Percentiles rank a stretch among this genome's conserved stretches.
These are phyloP conservation scores for Deilephila porcellus DNA, from an alignment of 2,888 invertebrate species.

Conservation along the genomic window DNA sequence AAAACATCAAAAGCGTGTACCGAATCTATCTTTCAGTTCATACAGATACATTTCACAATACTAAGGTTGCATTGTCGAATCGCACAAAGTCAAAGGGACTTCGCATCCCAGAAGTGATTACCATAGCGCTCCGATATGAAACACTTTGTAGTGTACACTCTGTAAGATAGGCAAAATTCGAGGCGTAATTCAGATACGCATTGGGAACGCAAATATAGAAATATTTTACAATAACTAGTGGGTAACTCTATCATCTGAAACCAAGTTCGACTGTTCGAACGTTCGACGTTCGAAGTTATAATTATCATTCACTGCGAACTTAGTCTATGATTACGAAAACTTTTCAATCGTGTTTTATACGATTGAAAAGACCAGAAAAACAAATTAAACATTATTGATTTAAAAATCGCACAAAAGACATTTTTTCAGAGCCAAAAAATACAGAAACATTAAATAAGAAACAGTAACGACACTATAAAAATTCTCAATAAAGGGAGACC, in stretches of 20 bases:
- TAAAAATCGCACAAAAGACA: neutral
- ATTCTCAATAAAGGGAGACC: conserved; percentile 60
- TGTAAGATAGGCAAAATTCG: neutral
- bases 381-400: neutral
- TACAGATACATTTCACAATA: neutral
- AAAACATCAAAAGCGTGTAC: too few relatives aligned
- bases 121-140: neutral
- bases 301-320: too few relatives aligned
- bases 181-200: too few relatives aligned
- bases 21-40: neutral
- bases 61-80: neutral
- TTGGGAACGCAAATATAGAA: too few relatives aligned
- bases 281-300: too few relatives aligned
- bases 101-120: neutral
- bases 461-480: conserved; percentile 67
- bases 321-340: too few relatives aligned
- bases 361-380: too few relatives aligned
- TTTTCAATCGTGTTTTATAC: too few relatives aligned
- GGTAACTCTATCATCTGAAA: too few relatives aligned
- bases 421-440: neutral
- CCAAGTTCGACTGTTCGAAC: too few relatives aligned
- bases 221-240: too few relatives aligned
- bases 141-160: neutral
- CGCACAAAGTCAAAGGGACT: neutral
- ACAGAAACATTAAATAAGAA: conserved; percentile 59